phyloP scores from a whole-genome alignment of 2,888 invertebrate species.

The Sphaerophoria taeniata region DNA sequence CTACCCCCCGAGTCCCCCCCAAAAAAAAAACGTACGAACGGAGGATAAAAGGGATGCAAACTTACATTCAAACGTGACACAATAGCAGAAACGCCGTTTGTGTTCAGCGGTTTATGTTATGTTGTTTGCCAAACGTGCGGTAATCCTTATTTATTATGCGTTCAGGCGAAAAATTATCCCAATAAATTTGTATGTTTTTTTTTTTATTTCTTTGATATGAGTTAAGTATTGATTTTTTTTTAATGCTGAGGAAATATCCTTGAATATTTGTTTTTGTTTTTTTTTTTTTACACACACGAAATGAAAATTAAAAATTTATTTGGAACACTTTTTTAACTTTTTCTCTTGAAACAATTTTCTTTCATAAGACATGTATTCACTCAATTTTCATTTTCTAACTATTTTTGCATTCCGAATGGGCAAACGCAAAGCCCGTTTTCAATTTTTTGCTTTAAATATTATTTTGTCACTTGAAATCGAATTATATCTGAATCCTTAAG shows the following conservation, averaged over 20 bases:
- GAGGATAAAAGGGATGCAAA: slow-evolving; percentile 49
- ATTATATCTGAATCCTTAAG: neutral
- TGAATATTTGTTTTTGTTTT: slow-evolving; percentile 23
- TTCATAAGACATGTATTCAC: neutral
- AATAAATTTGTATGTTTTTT: slow-evolving; percentile 17
- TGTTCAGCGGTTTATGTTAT: slow-evolving; percentile 44
- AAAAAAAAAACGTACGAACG: neutral
- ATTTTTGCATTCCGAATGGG: neutral
- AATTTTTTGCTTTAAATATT: slow-evolving; percentile 14
- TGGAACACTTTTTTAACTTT: neutral
- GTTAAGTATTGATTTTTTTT: slow-evolving; percentile 56
- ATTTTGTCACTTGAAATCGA: neutral
- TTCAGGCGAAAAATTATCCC: slow-evolving; percentile 39
- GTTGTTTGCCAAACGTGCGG: slow-evolving; percentile 45
- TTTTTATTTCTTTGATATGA: neutral
- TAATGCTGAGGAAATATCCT: slow-evolving; percentile 51
- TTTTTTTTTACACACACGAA: slow-evolving; percentile 17
- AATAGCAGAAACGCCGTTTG: slow-evolving; percentile 44
- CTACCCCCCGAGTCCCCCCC: too few species aligned
- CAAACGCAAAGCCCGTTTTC: slow-evolving; percentile 36
- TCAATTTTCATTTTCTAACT: neutral
- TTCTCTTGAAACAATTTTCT: neutral
- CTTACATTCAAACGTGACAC: slow-evolving; percentile 65
- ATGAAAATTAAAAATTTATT: slow-evolving; percentile 3
- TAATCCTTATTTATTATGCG: slow-evolving; percentile 56